Conservation (phyloP, 2,113 vertebrate genomes). For the Todiramphus chloris region DNA sequence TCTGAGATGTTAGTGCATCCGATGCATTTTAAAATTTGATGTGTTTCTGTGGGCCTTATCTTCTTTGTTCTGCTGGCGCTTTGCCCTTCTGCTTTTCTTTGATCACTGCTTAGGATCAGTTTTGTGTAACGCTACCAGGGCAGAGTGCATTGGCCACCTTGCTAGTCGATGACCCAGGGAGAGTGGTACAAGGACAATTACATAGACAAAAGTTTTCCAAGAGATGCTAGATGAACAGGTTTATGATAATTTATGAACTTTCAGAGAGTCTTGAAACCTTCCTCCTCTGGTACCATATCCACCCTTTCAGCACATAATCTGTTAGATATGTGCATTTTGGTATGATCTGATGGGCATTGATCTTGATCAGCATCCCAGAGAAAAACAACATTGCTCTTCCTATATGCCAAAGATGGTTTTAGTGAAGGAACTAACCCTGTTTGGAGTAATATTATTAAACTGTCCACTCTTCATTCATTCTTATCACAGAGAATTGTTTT, state of each 20-base stretch:
- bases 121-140: background rate
- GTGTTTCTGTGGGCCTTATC: constrained; percentile 46
- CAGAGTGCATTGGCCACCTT: background rate
- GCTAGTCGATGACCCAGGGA: background rate
- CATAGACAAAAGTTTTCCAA: background rate
- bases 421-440: background rate
- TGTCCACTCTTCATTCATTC: background rate
- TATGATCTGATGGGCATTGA: background rate
- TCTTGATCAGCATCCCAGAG: background rate
- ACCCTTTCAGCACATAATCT: background rate
- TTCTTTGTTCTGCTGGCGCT: constrained; percentile 23
- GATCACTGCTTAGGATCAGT: constrained; percentile 1
- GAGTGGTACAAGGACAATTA: constrained; percentile 27
- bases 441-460: background rate
- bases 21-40: constrained; percentile 59
- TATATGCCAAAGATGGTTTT: background rate
- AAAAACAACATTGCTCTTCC: background rate
- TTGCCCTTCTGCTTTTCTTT: constrained; percentile 37
- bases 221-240: background rate
- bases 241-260: constrained; percentile 28
- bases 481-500: background rate
- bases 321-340: background rate
- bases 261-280: background rate
- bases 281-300: background rate
- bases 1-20: constrained; percentile 7